These are phyloP conservation scores for Toxotes lorentzi DNA, from an alignment of 2,797 vertebrate species.

Conservation along the genomic window DNA sequence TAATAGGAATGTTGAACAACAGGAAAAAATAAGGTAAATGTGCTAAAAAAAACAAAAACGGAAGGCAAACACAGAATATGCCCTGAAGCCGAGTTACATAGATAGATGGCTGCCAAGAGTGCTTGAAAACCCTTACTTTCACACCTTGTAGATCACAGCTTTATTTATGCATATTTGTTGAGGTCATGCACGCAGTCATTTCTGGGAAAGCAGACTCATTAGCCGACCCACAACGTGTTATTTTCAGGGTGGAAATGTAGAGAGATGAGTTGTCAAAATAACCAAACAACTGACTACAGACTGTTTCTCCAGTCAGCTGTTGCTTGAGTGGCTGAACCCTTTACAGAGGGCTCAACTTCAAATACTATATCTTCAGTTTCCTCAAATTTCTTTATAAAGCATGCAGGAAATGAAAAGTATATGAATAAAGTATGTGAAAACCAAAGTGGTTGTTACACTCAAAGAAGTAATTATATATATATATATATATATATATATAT, in stretches of 20 bases:
- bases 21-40: not conserved
- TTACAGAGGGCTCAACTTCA: not conserved
- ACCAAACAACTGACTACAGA: not conserved
- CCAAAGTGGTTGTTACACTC: not conserved
- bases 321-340: not conserved
- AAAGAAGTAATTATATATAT: not conserved
- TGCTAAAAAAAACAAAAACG: not conserved
- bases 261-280: constrained; percentile 6
- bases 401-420: not conserved
- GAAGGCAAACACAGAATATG: not conserved
- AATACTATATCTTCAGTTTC: not conserved
- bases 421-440: not conserved
- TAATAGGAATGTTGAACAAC: not conserved
- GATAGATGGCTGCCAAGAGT: not conserved
- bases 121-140: not conserved
- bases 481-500: no score
- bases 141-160: not conserved
- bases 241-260: not conserved
- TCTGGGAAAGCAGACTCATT: not conserved
- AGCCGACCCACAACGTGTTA: not conserved
- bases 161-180: not conserved
- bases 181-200: not conserved
- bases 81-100: not conserved
- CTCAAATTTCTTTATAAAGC: not conserved
- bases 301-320: not conserved